These are phyloP conservation scores for Epizoanthus rinbou DNA, from an alignment of 92 coral and sea anemone species.

Conservation along the genomic window DNA sequence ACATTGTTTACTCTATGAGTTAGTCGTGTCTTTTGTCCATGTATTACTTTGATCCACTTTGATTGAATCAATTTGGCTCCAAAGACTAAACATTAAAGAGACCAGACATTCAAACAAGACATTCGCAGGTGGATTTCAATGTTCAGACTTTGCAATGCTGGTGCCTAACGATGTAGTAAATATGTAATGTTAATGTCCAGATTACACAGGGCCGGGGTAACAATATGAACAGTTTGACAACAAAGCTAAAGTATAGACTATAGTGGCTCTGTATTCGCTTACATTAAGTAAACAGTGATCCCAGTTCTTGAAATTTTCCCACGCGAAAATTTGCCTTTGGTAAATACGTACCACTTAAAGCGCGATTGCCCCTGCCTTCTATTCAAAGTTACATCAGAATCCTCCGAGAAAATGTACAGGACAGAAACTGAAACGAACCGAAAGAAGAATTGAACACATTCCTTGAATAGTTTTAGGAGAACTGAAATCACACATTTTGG, in stretches of 20 bases:
- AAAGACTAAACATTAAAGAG: too few species aligned
- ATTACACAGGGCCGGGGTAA: slow-evolving; percentile 2
- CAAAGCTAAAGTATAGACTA: slow-evolving; percentile 11
- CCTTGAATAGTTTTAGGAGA: not conserved
- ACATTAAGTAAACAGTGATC: slow-evolving; percentile 36
- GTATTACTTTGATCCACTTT: slow-evolving; percentile 10
- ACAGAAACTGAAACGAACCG: not conserved
- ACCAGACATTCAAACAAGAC: not conserved
- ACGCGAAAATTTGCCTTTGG: slow-evolving; percentile 45
- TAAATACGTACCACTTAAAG: slow-evolving; percentile 36
- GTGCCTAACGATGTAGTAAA: not conserved
- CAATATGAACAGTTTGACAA: slow-evolving; percentile 28
- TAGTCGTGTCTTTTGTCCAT: slow-evolving; percentile 3
- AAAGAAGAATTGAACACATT: not conserved
- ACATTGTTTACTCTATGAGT: slow-evolving; percentile 28
- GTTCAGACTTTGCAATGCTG: too few species aligned
- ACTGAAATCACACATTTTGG: too few species aligned
- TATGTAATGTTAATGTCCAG: not conserved
- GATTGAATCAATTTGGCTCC: too few species aligned
- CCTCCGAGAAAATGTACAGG: not conserved
- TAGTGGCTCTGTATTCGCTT: slow-evolving; percentile 26
- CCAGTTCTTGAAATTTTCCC: slow-evolving; percentile 31
- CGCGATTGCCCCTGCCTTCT: slow-evolving; percentile 1
- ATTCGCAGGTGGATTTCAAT: not conserved
- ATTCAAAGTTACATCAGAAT: slow-evolving; percentile 14